A percentile compares a stretch with the other conserved stretches of the same genome.
Evolutionary conservation across 2,113 vertebrate species (phyloP).

Genomic region (Cebidichthys violaceus): DNA sequence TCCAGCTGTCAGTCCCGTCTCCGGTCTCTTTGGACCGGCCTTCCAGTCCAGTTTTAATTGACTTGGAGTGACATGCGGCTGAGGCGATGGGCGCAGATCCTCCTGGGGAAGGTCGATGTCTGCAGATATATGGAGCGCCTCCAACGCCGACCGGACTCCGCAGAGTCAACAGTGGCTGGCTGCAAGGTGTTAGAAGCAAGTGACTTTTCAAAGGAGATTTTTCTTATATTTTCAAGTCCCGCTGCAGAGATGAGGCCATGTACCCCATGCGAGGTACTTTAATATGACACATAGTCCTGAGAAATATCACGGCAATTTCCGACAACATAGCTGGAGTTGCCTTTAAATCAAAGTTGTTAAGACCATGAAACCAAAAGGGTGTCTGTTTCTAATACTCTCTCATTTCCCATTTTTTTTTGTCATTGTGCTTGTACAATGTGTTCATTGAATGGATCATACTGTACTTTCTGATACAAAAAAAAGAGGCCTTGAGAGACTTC

Average conservation of each 20-base stretch:
- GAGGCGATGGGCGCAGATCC: slow-evolving; percentile 50
- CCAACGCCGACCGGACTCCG: slow-evolving; percentile 48
- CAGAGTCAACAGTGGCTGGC: slow-evolving; percentile 54
- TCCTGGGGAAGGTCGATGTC: slow-evolving; percentile 53
- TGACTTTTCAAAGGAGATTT: slow-evolving; percentile 10
- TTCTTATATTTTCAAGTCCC: slow-evolving; percentile 18
- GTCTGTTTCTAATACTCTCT: not conserved
- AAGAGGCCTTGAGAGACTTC: not conserved
- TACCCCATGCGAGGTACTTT: not conserved
- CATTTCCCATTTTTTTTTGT: not conserved
- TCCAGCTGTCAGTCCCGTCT: slow-evolving; percentile 58
- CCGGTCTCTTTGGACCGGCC: slow-evolving; percentile 46
- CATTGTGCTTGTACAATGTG: not conserved
- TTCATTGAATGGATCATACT: not conserved
- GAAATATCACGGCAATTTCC: slow-evolving; percentile 6
- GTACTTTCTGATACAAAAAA: not conserved
- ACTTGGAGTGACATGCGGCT: slow-evolving; percentile 62
- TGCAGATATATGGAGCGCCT: slow-evolving; percentile 52
- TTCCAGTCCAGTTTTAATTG: slow-evolving; percentile 71
- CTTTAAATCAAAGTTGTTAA: not conserved
- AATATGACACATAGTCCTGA: not conserved
- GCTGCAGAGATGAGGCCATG: slow-evolving; percentile 37
- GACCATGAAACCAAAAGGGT: too few species aligned
- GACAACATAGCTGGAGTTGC: not conserved
- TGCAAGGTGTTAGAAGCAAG: slow-evolving; percentile 26